A percentile compares a stretch with the other conserved stretches of the same genome.
Conservation (phyloP, 2,888 invertebrate genomes). For the Ochropacha duplaris region DNA sequence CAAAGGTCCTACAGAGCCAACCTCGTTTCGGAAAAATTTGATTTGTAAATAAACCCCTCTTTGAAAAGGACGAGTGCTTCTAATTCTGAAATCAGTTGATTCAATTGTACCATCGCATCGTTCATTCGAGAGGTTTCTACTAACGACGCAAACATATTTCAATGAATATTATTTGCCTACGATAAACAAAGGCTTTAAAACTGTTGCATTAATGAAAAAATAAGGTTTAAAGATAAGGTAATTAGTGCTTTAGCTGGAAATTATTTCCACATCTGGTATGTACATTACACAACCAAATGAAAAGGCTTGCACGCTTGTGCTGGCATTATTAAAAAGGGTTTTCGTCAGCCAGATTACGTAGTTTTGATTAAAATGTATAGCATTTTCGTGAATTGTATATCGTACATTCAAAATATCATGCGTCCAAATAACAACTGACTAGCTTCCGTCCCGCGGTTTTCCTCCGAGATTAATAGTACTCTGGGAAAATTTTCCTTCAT, state of each 20-base stretch:
- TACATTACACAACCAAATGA: not conserved
- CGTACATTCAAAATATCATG: too few relatives aligned
- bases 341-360: not conserved
- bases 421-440: too few relatives aligned
- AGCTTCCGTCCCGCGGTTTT: too few relatives aligned
- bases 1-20: constrained; percentile 29
- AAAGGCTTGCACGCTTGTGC: not conserved
- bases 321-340: too few relatives aligned
- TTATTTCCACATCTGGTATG: not conserved
- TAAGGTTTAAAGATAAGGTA: not conserved
- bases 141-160: not conserved
- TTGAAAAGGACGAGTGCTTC: constrained; percentile 35
- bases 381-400: not conserved
- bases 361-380: not conserved
- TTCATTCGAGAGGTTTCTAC: constrained; percentile 11
- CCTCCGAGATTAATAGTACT: too few relatives aligned
- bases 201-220: not conserved
- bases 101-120: constrained; percentile 42
- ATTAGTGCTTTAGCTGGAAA: not conserved
- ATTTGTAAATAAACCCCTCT: constrained; percentile 56
- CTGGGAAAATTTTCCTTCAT: not conserved
- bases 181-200: not conserved
- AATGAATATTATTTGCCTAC: not conserved
- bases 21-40: constrained; percentile 52
- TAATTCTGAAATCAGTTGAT: constrained; percentile 57